phyloP scores from a whole-genome alignment of 2,113 vertebrate species.

The Myrmophylax atrothorax region DNA sequence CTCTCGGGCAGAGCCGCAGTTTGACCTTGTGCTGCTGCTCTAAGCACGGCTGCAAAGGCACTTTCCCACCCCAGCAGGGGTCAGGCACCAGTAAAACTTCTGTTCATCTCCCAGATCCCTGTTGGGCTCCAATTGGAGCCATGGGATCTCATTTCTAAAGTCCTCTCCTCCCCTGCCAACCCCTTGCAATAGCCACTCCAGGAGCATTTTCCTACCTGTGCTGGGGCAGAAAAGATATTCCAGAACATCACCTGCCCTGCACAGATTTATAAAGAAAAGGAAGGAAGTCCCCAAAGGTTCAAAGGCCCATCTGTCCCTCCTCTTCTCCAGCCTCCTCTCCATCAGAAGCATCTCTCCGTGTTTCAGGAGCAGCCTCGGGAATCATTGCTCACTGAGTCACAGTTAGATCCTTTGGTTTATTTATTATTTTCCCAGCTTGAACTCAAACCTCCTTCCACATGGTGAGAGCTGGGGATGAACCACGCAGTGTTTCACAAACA shows the following conservation, averaged over 20 bases:
- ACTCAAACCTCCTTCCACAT: not conserved
- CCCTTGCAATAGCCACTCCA: constrained; percentile 2
- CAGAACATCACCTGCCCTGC: not conserved
- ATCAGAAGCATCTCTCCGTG: not conserved
- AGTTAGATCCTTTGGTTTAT: constrained; percentile 55
- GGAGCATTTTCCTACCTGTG: not conserved
- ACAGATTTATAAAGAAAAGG: not conserved
- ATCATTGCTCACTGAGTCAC: not conserved
- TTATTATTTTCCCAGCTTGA: constrained; percentile 54
- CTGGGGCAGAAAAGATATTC: not conserved
- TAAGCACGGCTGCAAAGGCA: rapidly evolving
- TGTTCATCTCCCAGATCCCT: not conserved
- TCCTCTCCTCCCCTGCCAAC: not conserved
- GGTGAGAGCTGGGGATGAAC: not conserved
- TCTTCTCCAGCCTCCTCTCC: not conserved
- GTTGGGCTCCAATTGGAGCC: rapidly evolving
- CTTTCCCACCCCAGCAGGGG: not conserved
- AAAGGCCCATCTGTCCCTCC: not conserved
- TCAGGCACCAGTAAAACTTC: not conserved
- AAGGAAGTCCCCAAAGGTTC: not conserved
- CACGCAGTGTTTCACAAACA: not conserved
- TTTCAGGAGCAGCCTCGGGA: not conserved
- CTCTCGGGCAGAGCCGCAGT: not conserved
- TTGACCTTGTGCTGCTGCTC: not conserved
- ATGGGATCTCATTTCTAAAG: not conserved